A percentile compares a stretch with the other conserved stretches of the same genome.
These are phyloP conservation scores for Drosophila meridiana DNA, from an alignment of 2,888 invertebrate genomes.

Conservation along the genomic window DNA sequence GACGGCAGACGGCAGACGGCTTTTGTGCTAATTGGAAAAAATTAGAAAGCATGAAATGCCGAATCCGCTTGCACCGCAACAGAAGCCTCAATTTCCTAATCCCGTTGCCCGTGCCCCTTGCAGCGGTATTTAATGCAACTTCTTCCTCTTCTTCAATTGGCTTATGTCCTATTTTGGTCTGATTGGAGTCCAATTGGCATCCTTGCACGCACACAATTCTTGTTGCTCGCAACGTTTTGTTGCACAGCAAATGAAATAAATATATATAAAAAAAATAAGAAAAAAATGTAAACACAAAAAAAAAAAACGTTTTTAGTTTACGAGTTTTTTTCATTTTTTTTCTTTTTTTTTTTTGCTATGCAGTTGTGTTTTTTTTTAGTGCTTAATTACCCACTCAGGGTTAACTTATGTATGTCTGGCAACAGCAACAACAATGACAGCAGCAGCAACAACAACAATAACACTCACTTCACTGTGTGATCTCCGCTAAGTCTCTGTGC, in stretches of 20 bases:
- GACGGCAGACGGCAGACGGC: constrained; percentile 23
- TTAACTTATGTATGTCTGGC: constrained; percentile 40
- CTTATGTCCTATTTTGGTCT: constrained; percentile 33
- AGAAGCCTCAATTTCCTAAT: not conserved
- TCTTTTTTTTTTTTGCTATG: constrained; percentile 22
- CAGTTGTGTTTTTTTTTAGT: constrained; percentile 19
- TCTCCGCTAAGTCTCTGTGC: constrained; percentile 34
- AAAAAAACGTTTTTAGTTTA: constrained; percentile 16
- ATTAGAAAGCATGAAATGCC: constrained; percentile 79
- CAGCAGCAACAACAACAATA: constrained; percentile 38
- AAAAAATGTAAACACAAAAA: constrained; percentile 34
- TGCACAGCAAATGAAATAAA: constrained; percentile 39
- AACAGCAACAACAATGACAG: constrained; percentile 44
- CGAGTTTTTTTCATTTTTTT: constrained; percentile 21
- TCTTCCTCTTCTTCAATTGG: constrained; percentile 2
- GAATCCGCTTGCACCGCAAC: constrained; percentile 49
- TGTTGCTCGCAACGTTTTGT: constrained; percentile 9
- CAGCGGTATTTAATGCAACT: constrained; percentile 35
- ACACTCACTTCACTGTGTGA: constrained; percentile 76
- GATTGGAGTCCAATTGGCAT: constrained; percentile 43
- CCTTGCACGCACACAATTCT: constrained; percentile 35
- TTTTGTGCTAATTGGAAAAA: constrained; percentile 79
- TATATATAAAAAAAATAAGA: constrained; percentile 32
- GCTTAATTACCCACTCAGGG: constrained; percentile 32
- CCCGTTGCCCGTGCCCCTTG: constrained; percentile 25